Base-by-base conservation (phyloP, 30 jellyfish, hydroid and myxozoan genomes). In the Catostylus mosaicus region DNA sequence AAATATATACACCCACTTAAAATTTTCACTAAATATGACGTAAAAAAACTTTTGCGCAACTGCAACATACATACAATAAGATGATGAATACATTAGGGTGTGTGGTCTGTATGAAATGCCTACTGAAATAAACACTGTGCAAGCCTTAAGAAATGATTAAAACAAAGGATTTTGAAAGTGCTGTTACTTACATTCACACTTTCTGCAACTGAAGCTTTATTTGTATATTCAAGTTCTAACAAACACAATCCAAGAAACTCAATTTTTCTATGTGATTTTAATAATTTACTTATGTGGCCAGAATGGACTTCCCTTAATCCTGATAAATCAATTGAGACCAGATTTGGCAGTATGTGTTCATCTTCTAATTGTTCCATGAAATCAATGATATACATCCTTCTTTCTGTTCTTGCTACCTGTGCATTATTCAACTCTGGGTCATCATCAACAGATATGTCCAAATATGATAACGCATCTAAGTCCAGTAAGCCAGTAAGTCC, bases 371-470 rank as follows among this genome's bases (percentile, higher is more conserved):
- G 30, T 20, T 51, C 80, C 77, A 81, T 65, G 27, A 73, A 68
- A 18, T 86, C 88, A 16, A 59, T 40, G 20, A 86, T 61, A 12
- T 30, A 36, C 11, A 30, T 60, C 31, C 73, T 61, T 26, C 84
- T 35, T 29, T 62, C 75, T 2, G 75, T 83, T 34, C 88, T 51
- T 24, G 20, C 30, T 37, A 27, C 31, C 30, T 34, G 38, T 46
- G 33, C 67, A 46, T 11, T 24, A 43, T 10, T 43, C 5, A 30
- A 18, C n/a, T 84, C 95, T 51, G 96, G 95, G 7, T 92, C 98
- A 63, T 76, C 86, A 48, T 92, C 98, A 61, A 92, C 81, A 26
- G 98, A 92, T 32, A 92, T 35, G 77, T 92, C 98, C 6, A 92
- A 66, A 33, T 86, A 84, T 18, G 86, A 51, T n/a, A 92, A 84